phyloP scores from a whole-genome alignment of 2,113 vertebrate species.

The Haemorhous mexicanus region DNA sequence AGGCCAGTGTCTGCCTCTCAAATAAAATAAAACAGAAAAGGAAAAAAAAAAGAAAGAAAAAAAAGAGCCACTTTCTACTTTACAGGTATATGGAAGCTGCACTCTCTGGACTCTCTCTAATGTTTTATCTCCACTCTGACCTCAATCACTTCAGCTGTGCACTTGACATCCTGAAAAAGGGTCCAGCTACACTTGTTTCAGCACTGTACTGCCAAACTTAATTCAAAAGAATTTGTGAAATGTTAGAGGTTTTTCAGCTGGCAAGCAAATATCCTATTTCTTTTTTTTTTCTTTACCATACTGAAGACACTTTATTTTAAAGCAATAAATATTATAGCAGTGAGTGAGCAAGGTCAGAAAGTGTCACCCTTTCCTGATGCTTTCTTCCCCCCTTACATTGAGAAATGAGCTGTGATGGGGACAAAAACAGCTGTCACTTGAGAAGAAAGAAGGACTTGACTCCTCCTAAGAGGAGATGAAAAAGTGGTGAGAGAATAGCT shows the following conservation, averaged over 20 bases:
- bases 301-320: not conserved
- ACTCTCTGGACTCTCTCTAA: not conserved
- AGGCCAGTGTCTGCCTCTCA: not conserved
- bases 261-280: not conserved
- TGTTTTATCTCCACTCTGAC: not conserved
- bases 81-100: not conserved
- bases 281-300: not conserved
- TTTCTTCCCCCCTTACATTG: not conserved
- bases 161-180: constrained; percentile 18
- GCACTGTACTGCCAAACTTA: not conserved
- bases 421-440: not conserved
- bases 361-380: not conserved
- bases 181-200: not conserved
- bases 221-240: not conserved
- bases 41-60: too few species aligned
- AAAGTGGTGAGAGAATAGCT: not conserved
- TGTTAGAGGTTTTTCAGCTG: not conserved
- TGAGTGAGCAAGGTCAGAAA: not conserved
- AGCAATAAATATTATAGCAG: not conserved
- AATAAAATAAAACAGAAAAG: not conserved
- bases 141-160: constrained; percentile 13
- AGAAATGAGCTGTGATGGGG: not conserved
- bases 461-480: not conserved
- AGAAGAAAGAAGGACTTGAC: not conserved
- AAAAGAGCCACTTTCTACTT: not conserved